Percentiles rank a stretch among this genome's conserved stretches.
These are phyloP conservation scores for Thereva unica DNA, from an alignment of 2,888 invertebrate genomes.

Conservation along the genomic window DNA sequence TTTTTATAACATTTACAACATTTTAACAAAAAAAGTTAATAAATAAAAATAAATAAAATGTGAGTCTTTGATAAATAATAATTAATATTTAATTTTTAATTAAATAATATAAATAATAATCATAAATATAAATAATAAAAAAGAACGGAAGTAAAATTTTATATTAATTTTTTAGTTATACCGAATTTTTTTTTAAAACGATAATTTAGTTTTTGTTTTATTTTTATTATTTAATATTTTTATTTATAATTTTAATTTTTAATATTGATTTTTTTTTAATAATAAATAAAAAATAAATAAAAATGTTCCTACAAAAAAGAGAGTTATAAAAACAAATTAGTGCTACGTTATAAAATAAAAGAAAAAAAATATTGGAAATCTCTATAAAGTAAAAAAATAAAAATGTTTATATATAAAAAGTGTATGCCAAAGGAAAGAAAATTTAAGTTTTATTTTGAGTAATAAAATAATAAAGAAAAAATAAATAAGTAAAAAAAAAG, in stretches of 20 bases:
- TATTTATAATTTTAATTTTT: neutral
- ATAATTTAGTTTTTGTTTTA: too few relatives aligned
- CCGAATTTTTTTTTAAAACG: neutral
- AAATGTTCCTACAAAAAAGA: neutral
- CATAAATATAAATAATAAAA: neutral
- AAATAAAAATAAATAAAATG: neutral
- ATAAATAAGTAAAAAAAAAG: neutral
- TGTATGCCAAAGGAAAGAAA: neutral
- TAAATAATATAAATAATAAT: too few relatives aligned
- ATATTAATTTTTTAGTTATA: too few relatives aligned
- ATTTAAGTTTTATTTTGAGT: neutral
- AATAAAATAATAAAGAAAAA: neutral
- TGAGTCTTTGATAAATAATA: neutral
- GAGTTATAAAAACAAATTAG: neutral
- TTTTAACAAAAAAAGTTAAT: too few relatives aligned
- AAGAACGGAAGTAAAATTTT: neutral
- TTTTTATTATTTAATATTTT: too few relatives aligned
- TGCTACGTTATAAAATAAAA: neutral
- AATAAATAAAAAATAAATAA: neutral
- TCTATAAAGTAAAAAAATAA: neutral
- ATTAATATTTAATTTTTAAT: neutral
- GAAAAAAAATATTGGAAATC: neutral
- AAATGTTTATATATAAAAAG: neutral
- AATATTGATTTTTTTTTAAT: slow-evolving; percentile 3
- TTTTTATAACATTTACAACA: too few relatives aligned